Evolutionary conservation across 2,797 vertebrate genomes (phyloP), one percentile per base, ranked within the genome.

Genomic region (Mastacembelus armatus): DNA sequence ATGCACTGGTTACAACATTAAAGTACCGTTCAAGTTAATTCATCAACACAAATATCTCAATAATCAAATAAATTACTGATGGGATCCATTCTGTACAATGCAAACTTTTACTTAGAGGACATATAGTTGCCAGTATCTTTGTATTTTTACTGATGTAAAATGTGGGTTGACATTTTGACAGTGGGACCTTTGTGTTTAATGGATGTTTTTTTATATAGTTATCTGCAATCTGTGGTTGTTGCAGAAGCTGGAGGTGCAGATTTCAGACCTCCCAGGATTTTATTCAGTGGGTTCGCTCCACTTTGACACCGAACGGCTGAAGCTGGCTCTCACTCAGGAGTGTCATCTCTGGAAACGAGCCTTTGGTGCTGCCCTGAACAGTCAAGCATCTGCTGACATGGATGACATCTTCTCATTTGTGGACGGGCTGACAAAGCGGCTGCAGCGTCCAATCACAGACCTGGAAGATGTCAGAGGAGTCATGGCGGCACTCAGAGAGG

Each of bases 261-360:
- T 95, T 15, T 89, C 81, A 29, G 94, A 94, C 54, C 87, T 96
- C 2, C 93, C 94, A 1, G 64, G 42, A 11, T 85, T 75, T 32
- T 89, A 12, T 38, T 44, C 63, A 0, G 85, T 93, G 65, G 91
- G 90, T 16, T 87, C 93, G 0, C 42, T 96, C 36, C 83, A 92
- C 44, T 87, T 93, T 19, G 83, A 88, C 18, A 93, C 90, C 0
- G 89, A 93, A 2, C 80, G 87, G 21, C 73, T 96, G 78, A 94
- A 94, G 88, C 81, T 93, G 66, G 90, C 93, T 7, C 90, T 96
- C 57, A 87, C 89, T 71, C 94, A 94, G 65, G 94, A 95, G 78
- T 95, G 94, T 69, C 83, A 27, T 0, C 71, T 77, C 38, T 94
- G 94, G 94, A 95, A 95, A 73, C 90, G 86, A 65, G 78, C 79